Evolutionary conservation across 2,888 invertebrate genomes (phyloP).

Genomic region (Clivina fossor): DNA sequence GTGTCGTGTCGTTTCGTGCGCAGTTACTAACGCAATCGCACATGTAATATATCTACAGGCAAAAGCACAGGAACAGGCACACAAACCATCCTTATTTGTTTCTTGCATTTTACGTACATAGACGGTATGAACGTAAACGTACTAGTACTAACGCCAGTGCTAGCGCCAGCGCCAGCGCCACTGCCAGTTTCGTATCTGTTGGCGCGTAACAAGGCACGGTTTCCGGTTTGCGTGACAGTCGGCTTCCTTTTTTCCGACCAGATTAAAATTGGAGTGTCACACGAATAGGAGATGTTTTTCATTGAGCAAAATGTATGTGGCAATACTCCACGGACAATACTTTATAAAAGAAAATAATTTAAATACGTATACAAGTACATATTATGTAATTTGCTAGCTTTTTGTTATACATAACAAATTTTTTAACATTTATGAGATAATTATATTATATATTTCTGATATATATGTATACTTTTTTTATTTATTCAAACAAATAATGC

Average conservation of each 20-base stretch:
- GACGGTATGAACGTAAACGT: not conserved
- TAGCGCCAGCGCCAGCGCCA: not conserved
- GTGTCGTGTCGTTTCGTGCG: not conserved
- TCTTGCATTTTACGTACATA: too few relatives aligned
- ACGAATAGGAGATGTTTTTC: constrained; percentile 27
- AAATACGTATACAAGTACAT: too few relatives aligned
- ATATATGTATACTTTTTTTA: too few relatives aligned
- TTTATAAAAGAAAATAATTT: not conserved
- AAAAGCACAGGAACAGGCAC: too few relatives aligned
- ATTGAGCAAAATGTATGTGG: constrained; percentile 15
- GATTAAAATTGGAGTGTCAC: constrained; percentile 33
- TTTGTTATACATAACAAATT: not conserved
- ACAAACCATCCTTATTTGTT: too few relatives aligned
- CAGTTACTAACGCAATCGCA: constrained; percentile 1
- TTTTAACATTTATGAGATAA: too few relatives aligned
- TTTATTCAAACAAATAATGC: too few relatives aligned
- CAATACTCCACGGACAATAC: not conserved
- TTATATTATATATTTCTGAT: too few relatives aligned
- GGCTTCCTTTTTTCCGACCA: constrained; percentile 13
- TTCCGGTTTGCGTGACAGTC: constrained; percentile 15
- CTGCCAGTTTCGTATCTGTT: not conserved
- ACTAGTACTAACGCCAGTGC: not conserved
- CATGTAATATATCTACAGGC: not conserved
- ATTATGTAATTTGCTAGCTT: too few relatives aligned
- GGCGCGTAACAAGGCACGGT: constrained; percentile 10